Evolutionary conservation across 2,113 vertebrate genomes (phyloP).

Genomic region (Meles meles): DNA sequence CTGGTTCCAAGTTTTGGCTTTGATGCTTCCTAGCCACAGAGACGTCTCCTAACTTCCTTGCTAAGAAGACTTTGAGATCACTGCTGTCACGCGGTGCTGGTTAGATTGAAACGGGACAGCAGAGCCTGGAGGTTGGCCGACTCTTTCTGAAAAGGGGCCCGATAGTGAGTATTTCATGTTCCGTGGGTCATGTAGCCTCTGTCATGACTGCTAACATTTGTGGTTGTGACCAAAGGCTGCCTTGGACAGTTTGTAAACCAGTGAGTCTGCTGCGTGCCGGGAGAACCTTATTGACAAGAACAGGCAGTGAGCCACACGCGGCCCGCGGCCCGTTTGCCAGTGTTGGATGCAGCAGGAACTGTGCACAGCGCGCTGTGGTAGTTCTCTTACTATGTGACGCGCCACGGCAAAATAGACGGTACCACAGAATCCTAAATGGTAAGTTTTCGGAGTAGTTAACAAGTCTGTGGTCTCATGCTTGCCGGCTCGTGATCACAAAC

Average conservation of each 20-base stretch:
- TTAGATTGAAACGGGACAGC: neutral
- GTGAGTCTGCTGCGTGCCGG: neutral
- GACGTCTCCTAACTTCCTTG: neutral
- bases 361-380: rapidly evolving
- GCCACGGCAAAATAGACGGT: neutral
- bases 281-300: neutral
- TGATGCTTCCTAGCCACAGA: neutral
- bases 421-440: neutral
- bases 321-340: neutral
- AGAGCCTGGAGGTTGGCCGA: neutral
- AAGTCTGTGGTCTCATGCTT: neutral
- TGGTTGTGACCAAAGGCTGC: neutral
- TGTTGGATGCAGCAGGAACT: rapidly evolving
- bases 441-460: neutral
- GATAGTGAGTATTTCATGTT: neutral
- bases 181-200: neutral
- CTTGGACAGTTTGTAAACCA: rapidly evolving
- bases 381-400: neutral
- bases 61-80: neutral
- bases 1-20: neutral
- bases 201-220: no score
- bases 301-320: neutral
- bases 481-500: neutral
- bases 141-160: neutral
- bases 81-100: rapidly evolving